These are phyloP conservation scores for Argya squamiceps DNA, from an alignment of 2,797 vertebrate genomes.

Conservation along the genomic window DNA sequence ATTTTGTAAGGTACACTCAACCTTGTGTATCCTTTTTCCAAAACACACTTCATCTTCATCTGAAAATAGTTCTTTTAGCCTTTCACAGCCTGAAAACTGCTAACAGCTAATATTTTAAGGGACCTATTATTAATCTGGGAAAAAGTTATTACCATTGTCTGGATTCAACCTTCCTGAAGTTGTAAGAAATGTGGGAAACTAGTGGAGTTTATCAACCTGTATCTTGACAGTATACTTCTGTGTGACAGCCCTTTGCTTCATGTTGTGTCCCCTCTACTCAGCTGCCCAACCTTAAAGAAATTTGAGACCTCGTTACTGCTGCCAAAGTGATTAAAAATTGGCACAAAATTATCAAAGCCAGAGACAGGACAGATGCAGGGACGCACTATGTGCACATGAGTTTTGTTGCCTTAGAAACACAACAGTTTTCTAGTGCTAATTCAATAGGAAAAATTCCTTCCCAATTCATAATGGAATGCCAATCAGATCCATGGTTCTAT, in stretches of 20 bases:
- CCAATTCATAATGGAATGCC: not conserved
- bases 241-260: not conserved
- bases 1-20: not conserved
- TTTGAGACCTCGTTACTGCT: fast-evolving
- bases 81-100: not conserved
- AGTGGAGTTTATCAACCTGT: not conserved
- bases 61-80: not conserved
- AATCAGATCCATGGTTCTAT: not conserved
- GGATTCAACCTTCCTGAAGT: not conserved
- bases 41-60: not conserved
- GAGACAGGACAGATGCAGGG: not conserved
- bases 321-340: not conserved
- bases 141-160: not conserved
- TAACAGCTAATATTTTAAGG: not conserved
- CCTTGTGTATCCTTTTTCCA: not conserved
- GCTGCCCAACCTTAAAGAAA: not conserved
- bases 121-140: not conserved
- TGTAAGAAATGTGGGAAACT: not conserved
- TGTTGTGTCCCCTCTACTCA: not conserved
- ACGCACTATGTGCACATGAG: fast-evolving
- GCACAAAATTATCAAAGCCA: not conserved
- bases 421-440: not conserved
- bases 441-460: not conserved
- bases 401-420: not conserved
- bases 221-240: not conserved